Conservation (phyloP, 2,113 vertebrate species). For the Corythaeola cristata region DNA sequence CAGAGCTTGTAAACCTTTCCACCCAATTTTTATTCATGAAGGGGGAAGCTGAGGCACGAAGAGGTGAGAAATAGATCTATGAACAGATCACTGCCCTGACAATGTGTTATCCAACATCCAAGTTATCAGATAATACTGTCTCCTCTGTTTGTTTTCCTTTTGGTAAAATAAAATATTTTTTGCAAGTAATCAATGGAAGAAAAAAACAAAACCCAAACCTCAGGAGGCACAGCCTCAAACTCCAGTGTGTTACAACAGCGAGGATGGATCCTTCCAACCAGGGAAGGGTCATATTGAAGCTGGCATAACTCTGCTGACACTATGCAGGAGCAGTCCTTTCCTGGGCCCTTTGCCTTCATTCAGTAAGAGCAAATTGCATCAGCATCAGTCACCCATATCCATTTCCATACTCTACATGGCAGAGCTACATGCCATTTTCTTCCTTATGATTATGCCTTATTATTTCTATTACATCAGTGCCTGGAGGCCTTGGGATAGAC, state of each 20-base stretch:
- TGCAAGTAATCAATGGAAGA: neutral
- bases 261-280: neutral
- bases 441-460: conserved; percentile 47
- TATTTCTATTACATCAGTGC: conserved; percentile 64
- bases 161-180: neutral
- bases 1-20: neutral
- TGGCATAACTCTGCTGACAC: neutral
- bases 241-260: neutral
- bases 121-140: neutral
- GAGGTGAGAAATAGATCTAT: neutral
- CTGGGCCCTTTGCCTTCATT: neutral
- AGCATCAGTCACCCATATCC: neutral
- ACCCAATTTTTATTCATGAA: neutral
- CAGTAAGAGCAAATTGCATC: neutral
- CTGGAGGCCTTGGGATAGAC: conserved; percentile 63
- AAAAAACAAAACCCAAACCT: neutral
- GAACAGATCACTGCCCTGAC: neutral
- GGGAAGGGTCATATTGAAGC: neutral
- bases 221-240: neutral
- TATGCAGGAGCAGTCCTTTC: neutral
- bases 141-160: neutral
- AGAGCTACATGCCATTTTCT: conserved; percentile 15
- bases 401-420: neutral
- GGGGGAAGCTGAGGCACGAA: neutral
- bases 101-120: neutral